These are phyloP conservation scores for Polyommatus icarus DNA, from an alignment of 2,888 invertebrate genomes.

Conservation along the genomic window DNA sequence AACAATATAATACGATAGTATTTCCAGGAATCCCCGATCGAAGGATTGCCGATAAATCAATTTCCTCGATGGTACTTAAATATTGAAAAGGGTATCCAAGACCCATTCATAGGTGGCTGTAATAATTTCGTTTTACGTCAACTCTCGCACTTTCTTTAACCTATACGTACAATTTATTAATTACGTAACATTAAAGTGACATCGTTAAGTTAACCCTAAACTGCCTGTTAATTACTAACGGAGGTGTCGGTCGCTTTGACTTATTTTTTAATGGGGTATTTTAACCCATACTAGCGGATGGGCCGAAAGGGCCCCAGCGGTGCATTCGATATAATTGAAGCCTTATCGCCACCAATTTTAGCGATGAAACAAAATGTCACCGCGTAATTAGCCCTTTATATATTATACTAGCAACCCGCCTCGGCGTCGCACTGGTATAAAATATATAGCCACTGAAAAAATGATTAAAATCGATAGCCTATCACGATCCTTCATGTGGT, in stretches of 20 bases:
- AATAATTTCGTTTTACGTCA: conserved; percentile 2
- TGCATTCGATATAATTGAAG: neutral
- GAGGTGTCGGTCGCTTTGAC: conserved; percentile 23
- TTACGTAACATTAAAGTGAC: conserved; percentile 16
- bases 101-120: neutral
- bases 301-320: neutral
- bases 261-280: neutral
- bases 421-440: no score
- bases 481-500: no score
- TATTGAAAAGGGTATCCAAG: neutral
- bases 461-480: no score
- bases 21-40: no score
- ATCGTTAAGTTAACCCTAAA: conserved; percentile 26
- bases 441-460: no score
- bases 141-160: neutral
- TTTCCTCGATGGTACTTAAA: no score
- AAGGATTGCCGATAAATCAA: no score
- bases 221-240: neutral
- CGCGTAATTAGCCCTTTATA: neutral
- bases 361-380: conserved; percentile 4
- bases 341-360: conserved; percentile 5
- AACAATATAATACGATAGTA: no score
- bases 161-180: conserved; percentile 16
- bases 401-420: no score
- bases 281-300: neutral